phyloP scores from a whole-genome alignment of 1,140 invertebrate species.

The Piezodorus guildinii region DNA sequence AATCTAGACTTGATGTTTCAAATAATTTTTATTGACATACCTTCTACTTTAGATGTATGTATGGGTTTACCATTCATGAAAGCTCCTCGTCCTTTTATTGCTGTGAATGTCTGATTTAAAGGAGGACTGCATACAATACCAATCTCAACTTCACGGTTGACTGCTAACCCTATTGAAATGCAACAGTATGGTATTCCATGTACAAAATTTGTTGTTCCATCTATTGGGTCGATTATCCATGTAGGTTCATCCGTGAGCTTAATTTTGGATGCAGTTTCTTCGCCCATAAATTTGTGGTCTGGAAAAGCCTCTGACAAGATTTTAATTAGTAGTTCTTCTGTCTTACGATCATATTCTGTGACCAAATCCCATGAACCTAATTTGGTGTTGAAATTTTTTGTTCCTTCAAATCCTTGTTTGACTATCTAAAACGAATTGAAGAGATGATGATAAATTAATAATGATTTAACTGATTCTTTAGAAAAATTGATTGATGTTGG shows the following conservation, averaged over 20 bases:
- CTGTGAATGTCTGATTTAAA: slow-evolving; percentile 75
- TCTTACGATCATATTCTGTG: slow-evolving; percentile 87
- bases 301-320: slow-evolving; percentile 69
- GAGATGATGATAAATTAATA: no score
- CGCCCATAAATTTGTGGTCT: slow-evolving; percentile 90
- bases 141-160: slow-evolving; percentile 46
- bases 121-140: slow-evolving; percentile 87
- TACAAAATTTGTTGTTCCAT: slow-evolving; percentile 64
- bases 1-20: no score
- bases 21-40: slow-evolving; percentile 31
- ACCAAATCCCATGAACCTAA: slow-evolving; percentile 83
- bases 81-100: slow-evolving; percentile 73
- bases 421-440: slow-evolving; percentile 38
- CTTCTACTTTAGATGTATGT: slow-evolving; percentile 52
- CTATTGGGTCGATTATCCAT: slow-evolving; percentile 79
- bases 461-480: no score
- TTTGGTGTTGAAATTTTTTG: slow-evolving; percentile 59
- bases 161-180: slow-evolving; percentile 42
- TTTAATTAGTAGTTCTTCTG: slow-evolving; percentile 75
- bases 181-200: slow-evolving; percentile 50
- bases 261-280: slow-evolving; percentile 57
- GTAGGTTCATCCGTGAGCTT: slow-evolving; percentile 66
- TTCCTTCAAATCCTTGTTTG: slow-evolving; percentile 42
- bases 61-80: slow-evolving; percentile 73
- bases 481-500: no score